phyloP scores from a whole-genome alignment of 1,140 invertebrate genomes.

The Drosophila punjabiensis region DNA sequence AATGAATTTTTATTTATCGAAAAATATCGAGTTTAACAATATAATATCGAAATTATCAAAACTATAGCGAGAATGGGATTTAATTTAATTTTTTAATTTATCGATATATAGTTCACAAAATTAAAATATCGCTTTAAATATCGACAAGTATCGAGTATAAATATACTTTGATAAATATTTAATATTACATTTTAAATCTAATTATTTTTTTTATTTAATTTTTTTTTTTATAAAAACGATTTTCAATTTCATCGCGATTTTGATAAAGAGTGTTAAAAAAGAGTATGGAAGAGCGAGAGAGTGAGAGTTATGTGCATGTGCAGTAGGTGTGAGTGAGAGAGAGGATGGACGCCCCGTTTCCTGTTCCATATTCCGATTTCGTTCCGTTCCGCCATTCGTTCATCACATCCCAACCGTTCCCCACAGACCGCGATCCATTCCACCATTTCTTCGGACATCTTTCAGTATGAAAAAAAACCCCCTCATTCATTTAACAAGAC shows the following conservation, averaged over 20 bases:
- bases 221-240: no score
- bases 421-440: conserved; percentile 18
- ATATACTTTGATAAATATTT: background rate
- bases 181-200: background rate
- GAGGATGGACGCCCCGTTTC: conserved; percentile 15
- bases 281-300: conserved; percentile 19
- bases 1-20: background rate
- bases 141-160: no score
- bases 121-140: background rate
- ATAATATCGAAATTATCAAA: background rate
- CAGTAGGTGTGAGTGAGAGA: conserved; percentile 26
- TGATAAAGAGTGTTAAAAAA: background rate
- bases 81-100: background rate
- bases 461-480: background rate
- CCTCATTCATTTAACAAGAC: conserved; percentile 6
- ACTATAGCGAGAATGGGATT: background rate
- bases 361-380: conserved; percentile 17
- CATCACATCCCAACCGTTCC: conserved; percentile 8
- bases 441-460: conserved; percentile 34
- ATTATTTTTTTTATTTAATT: background rate
- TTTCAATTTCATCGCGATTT: background rate
- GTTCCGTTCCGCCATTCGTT: conserved; percentile 31
- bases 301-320: conserved; percentile 12
- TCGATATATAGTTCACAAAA: no score
- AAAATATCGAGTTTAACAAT: background rate